Percentiles rank a stretch among this genome's conserved stretches.
These are phyloP conservation scores for Muscicapa adusta DNA, from an alignment of 2,113 vertebrate species.

Conservation along the genomic window DNA sequence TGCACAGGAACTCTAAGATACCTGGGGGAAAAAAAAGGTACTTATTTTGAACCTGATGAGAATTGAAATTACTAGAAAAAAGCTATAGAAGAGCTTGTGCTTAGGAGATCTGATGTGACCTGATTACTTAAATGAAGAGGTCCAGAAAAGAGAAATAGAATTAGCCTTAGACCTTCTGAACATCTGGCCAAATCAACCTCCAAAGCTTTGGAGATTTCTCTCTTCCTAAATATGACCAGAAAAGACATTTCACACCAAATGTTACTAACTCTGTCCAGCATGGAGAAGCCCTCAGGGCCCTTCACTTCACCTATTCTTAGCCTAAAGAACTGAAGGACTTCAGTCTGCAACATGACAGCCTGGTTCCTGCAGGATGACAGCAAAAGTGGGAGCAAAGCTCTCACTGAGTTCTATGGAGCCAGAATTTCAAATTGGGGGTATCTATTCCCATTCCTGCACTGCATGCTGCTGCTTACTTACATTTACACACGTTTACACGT, in stretches of 20 bases:
- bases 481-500: not conserved
- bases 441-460: not conserved
- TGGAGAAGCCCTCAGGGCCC: not conserved
- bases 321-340: not conserved
- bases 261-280: not conserved
- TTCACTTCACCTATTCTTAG: not conserved
- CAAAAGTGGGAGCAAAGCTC: not conserved
- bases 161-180: not conserved
- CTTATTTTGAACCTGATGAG: not conserved
- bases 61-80: not conserved
- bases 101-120: not conserved
- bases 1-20: not conserved
- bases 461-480: not conserved
- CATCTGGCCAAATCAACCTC: not conserved
- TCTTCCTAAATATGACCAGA: not conserved
- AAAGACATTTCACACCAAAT: not conserved
- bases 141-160: not conserved
- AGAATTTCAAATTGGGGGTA: not conserved
- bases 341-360: not conserved
- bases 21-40: rapidly evolving
- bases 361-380: not conserved
- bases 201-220: not conserved
- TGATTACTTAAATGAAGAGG: not conserved
- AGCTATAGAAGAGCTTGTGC: not conserved
- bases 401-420: not conserved